Evolutionary conservation across 2,888 invertebrate species (phyloP), one percentile per base, ranked within the genome.

Genomic region (Trichopria drosophilae): DNA sequence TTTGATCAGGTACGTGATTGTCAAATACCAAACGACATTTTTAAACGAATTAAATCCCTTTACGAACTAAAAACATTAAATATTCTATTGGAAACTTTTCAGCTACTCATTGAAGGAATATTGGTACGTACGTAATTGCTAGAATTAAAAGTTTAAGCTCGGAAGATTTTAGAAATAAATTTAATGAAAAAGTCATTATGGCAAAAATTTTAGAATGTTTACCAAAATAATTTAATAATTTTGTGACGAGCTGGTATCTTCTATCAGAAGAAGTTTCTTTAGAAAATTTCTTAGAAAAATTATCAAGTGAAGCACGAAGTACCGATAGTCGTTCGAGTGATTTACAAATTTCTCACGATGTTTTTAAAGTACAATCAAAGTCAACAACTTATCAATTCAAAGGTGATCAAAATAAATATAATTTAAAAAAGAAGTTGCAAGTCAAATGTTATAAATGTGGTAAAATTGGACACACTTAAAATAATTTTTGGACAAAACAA

Each of bases 161-260:
- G 6, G 53, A 53, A 2, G 43, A 55, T 39, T 55, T 55, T 19
- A 35, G 42, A 7, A 45, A 32, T 10, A 41, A 32, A 3, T 45
- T 55, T 16, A 55, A 45, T 37, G 32, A 55, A 37, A 55, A 48
- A 31, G 32, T 55, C 13, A 3, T 55, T 15, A 52, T 53, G 52
- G 49, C 52, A 23, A 55, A 55, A 26, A 52, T 48, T 22, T 36
- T 55, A 9, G 51, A 41, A 15, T 50, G 44, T 48, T 13, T 53
- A 39, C 40, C 43, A n/a, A 43, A 36, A 31, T 2, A 35, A 3
- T 50, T 35, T 28, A 41, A 47, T 28, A 47, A 24, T 51, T 51
- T 47, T 35, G 43, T 51, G 2, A 47, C 36, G 5, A 46, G 50
- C 6, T 56, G 46, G 46, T 50, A 50, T 4, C 40, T 56, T 37